Conservation (phyloP, 92 coral and sea anemone genomes). For the Epizoanthus ramosus region DNA sequence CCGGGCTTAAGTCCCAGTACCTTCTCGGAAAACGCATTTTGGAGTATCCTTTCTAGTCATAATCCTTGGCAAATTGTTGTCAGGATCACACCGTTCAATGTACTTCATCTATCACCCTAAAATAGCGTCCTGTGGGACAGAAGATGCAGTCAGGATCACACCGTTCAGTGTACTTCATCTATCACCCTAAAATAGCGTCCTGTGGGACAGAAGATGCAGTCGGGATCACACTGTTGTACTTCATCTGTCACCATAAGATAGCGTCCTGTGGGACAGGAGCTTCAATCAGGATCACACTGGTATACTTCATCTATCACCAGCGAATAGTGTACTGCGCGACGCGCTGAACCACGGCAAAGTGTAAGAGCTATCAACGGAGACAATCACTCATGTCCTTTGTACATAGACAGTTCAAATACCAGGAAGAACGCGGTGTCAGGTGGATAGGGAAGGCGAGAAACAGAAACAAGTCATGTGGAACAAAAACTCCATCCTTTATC, state of each 20-base stretch:
- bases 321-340: not conserved
- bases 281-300: slow-evolving; percentile 38
- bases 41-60: too few species aligned
- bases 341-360: not conserved
- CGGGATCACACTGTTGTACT: slow-evolving; percentile 40
- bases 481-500: not conserved
- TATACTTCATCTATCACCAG: not conserved
- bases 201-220: slow-evolving; percentile 13
- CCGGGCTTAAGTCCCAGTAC: too few species aligned
- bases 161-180: not conserved
- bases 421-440: not conserved
- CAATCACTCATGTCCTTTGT: too few species aligned
- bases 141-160: slow-evolving; percentile 34
- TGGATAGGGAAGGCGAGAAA: not conserved
- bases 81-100: too few species aligned
- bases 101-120: too few species aligned
- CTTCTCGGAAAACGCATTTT: too few species aligned
- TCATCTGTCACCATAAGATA: not conserved
- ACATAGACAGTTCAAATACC: too few species aligned
- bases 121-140: not conserved
- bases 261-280: not conserved
- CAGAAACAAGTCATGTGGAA: not conserved
- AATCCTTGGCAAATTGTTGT: too few species aligned
- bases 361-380: too few species aligned
- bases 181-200: too few species aligned